A percentile compares a stretch with the other conserved stretches of the same genome.
phyloP scores from a whole-genome alignment of 2,113 vertebrate genomes.

The Leptocoma aspasia region DNA sequence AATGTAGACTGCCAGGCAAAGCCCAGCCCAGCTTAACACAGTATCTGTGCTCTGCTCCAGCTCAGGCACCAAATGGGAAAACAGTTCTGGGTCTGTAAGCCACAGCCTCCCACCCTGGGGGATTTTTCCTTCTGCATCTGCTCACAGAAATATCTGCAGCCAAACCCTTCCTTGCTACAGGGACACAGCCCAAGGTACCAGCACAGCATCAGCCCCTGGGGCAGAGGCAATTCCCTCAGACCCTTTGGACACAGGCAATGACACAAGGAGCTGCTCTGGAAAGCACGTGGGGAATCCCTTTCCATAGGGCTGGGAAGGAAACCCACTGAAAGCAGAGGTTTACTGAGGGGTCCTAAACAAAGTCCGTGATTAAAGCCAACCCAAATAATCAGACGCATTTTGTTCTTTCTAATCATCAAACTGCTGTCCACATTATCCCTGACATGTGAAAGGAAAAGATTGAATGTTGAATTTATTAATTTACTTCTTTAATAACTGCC shows the following conservation, averaged over 20 bases:
- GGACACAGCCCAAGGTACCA: rapidly evolving
- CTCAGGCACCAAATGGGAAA: not conserved
- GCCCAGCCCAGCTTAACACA: not conserved
- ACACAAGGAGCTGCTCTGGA: not conserved
- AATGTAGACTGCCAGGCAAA: not conserved
- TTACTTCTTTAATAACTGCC: constrained; percentile 43
- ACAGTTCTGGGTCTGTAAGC: not conserved
- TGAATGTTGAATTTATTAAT: constrained; percentile 44
- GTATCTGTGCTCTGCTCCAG: not conserved
- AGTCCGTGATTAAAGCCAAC: not conserved
- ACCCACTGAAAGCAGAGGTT: not conserved
- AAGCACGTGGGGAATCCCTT: not conserved
- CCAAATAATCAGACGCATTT: constrained; percentile 10
- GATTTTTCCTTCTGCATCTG: not conserved
- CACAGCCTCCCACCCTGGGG: not conserved
- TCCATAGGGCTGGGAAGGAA: not conserved
- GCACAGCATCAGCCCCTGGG: not conserved
- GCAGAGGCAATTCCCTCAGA: not conserved
- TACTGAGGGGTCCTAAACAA: not conserved
- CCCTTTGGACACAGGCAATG: not conserved
- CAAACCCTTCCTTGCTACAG: not conserved
- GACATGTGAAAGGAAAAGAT: not conserved
- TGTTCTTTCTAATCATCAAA: not conserved
- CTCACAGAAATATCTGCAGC: not conserved
- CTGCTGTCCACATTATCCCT: not conserved